These are phyloP conservation scores for Strongylocentrotus purpuratus DNA, from an alignment of 35 echinoderm and acorn worm species.

Conservation along the genomic window DNA sequence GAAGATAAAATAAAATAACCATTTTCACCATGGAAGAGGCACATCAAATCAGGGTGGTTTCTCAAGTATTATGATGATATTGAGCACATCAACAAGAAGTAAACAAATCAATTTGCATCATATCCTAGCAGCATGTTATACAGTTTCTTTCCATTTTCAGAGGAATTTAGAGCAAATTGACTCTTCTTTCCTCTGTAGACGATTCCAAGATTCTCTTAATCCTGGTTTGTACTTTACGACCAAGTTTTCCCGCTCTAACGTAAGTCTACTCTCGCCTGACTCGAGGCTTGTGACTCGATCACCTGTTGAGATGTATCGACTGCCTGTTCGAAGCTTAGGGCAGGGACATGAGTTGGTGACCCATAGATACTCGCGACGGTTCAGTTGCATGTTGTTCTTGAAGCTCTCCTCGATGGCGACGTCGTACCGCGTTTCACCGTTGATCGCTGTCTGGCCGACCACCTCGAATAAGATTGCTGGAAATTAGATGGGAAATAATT, in stretches of 20 bases:
- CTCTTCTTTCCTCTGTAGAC: constrained; percentile 61
- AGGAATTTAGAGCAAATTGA: constrained; percentile 45
- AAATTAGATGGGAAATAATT: not conserved
- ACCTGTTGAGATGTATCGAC: constrained; percentile 77
- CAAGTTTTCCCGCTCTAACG: constrained; percentile 73
- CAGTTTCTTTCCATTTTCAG: constrained; percentile 21
- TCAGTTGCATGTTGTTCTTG: constrained; percentile 68
- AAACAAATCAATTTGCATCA: not conserved
- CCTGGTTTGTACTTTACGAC: constrained; percentile 65
- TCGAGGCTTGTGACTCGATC: constrained; percentile 46
- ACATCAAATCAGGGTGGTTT: not conserved
- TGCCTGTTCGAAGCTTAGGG: constrained; percentile 59
- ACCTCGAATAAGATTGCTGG: constrained; percentile 71
- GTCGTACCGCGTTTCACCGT: constrained; percentile 71
- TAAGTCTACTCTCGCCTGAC: constrained; percentile 68
- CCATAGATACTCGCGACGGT: constrained; percentile 78
- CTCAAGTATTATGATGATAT: not conserved
- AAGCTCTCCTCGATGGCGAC: constrained; percentile 67
- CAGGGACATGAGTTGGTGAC: constrained; percentile 85
- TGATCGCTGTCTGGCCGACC: constrained; percentile 40
- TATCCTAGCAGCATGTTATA: not conserved
- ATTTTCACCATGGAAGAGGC: not conserved
- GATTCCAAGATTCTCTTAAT: constrained; percentile 67
- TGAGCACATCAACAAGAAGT: not conserved
- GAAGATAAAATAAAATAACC: not conserved